phyloP scores from a whole-genome alignment of 1,140 invertebrate species.

The Sycophaga agraensis region DNA sequence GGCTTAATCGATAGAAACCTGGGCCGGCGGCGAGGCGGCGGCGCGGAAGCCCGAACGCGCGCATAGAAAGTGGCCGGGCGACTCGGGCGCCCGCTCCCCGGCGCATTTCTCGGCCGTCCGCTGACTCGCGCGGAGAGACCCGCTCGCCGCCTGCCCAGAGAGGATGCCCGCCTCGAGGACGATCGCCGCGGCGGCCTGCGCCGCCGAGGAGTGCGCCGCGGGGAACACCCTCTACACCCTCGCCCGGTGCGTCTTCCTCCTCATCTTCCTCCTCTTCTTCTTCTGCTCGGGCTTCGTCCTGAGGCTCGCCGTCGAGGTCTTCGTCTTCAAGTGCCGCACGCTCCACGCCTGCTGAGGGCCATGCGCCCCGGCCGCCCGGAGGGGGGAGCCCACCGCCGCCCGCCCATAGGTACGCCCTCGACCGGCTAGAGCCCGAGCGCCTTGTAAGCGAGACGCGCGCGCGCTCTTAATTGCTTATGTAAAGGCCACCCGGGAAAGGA shows the following conservation, averaged over 20 bases:
- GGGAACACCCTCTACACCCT: slow-evolving; percentile 5
- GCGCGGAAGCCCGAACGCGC: slow-evolving; percentile 43
- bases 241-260: slow-evolving; percentile 7
- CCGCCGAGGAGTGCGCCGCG: background rate
- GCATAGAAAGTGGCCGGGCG: slow-evolving; percentile 44
- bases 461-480: no score
- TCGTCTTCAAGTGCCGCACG: slow-evolving; percentile 29
- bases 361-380: no score
- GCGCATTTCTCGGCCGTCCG: slow-evolving; percentile 1
- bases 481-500: no score
- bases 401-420: no score
- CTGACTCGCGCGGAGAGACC: background rate
- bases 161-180: background rate
- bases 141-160: background rate
- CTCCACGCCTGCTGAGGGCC: slow-evolving; percentile 18
- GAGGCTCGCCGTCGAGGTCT: slow-evolving; percentile 23
- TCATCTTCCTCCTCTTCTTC: slow-evolving; percentile 22
- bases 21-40: background rate
- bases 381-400: no score
- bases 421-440: no score
- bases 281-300: slow-evolving; percentile 28
- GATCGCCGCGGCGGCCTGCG: background rate
- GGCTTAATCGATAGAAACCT: no score
- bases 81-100: background rate
- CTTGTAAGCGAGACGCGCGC: no score